Base-by-base conservation (phyloP, 2,888 invertebrate genomes). In the Acleris holmiana region DNA sequence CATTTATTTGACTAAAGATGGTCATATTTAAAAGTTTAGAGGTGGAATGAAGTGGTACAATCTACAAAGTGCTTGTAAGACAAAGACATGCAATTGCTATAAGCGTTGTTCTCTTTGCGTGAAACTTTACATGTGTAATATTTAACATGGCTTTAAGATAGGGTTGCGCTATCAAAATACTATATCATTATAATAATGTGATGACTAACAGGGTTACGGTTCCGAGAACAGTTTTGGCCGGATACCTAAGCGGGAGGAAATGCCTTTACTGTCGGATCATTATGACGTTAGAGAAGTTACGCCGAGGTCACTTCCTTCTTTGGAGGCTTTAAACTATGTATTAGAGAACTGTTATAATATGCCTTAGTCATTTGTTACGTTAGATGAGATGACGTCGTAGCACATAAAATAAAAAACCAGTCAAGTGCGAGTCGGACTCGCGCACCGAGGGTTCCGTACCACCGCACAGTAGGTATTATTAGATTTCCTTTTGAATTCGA, bases 211-310 rank as follows among this genome's bases (percentile, higher is more conserved):
- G 75, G 76, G 71, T 70, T 69, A 69, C 70, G 86, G 86, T 88
- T 78, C 60, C 74, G 85, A 85, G 87, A 68, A 74, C 69, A 68
- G 67, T 75, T 75, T 74, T 76, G 75, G 73, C 72, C 80, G 83
- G 79, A 78, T 78, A 80, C 72, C 58, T 64, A 78, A 29, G 29
- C 48, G 54, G 54, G 75, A 85, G 88, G 86, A 88, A 88, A 86
- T 88, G 76, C 82, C 84, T 72, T 64, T 73, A 71, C 71, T 61
- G 65, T 55, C 64, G 54, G 53, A 62, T 68, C 65, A 57, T 48
- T 64, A 58, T 57, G 66, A 61, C 57, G 67, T 66, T 68, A 64
- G 66, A 55, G 51, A 65, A 68, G 54, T 62, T 46, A 61, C 64
- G 59, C 57, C 55, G 48, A 57, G 56, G 56, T 18, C 59, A 40